These are phyloP conservation scores for Ostrea denselamellosa DNA, from an alignment of 1,140 invertebrate genomes.

Conservation along the genomic window DNA sequence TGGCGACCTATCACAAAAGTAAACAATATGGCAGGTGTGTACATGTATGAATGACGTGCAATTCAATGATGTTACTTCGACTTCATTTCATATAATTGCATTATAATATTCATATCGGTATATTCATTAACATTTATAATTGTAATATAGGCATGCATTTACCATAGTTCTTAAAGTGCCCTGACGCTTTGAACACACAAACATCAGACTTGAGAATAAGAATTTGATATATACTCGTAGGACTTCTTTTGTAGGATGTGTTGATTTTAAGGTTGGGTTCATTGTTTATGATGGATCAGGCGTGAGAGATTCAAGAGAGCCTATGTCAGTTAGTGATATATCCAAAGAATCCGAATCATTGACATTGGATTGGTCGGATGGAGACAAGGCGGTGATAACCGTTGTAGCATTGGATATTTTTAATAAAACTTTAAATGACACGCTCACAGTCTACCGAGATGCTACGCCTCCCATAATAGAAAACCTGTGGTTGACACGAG, in stretches of 20 bases:
- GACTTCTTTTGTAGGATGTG: slow-evolving; percentile 19
- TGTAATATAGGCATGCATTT: not conserved
- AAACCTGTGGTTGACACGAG: slow-evolving; percentile 64
- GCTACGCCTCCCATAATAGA: slow-evolving; percentile 58
- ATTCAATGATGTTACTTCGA: too few species aligned
- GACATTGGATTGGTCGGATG: slow-evolving; percentile 44
- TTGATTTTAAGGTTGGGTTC: slow-evolving; percentile 42
- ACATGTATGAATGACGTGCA: too few species aligned
- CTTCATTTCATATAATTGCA: too few species aligned
- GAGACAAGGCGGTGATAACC: slow-evolving; percentile 44
- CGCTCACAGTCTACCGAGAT: slow-evolving; percentile 54
- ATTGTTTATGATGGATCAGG: slow-evolving; percentile 19
- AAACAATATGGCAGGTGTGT: slow-evolving; percentile 55
- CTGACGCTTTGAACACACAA: not conserved
- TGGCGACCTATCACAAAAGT: slow-evolving; percentile 47
- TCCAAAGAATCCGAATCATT: not conserved
- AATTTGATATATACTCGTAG: not conserved
- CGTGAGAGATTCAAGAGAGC: not conserved
- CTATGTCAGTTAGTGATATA: slow-evolving; percentile 15
- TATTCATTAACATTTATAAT: not conserved
- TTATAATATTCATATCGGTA: not conserved
- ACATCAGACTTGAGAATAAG: not conserved
- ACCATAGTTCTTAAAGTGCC: not conserved
- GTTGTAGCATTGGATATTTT: slow-evolving; percentile 46
- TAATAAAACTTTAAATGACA: slow-evolving; percentile 47